phyloP scores from a whole-genome alignment of 1,140 invertebrate species.

The Araneus ventricosus region DNA sequence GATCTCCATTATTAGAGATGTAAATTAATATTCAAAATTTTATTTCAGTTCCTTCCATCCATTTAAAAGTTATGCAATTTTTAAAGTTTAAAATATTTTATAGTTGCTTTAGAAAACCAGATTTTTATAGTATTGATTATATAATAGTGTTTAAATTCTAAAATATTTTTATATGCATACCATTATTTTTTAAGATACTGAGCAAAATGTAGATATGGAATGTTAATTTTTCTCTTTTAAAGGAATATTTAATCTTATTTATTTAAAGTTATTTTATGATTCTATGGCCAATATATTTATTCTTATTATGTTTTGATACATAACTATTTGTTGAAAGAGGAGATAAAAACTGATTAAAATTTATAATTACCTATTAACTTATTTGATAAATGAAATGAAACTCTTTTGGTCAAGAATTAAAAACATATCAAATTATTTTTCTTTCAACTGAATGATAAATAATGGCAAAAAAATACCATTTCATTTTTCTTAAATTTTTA shows the following conservation, averaged over 20 bases:
- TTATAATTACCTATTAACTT: not conserved
- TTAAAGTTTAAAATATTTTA: slow-evolving; percentile 42
- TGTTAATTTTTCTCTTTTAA: not conserved
- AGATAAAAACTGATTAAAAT: too few species aligned
- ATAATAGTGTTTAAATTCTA: slow-evolving; percentile 2
- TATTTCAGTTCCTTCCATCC: slow-evolving; percentile 20
- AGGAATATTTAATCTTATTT: not conserved
- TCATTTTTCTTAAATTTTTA: too few species aligned
- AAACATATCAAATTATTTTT: not conserved
- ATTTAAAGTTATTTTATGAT: not conserved
- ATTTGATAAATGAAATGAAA: not conserved
- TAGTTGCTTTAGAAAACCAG: not conserved
- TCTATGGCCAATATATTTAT: not conserved
- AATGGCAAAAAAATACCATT: too few species aligned
- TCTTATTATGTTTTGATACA: not conserved
- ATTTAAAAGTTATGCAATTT: slow-evolving; percentile 35
- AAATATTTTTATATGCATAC: slow-evolving; percentile 1
- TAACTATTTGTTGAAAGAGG: not conserved
- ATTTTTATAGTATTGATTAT: slow-evolving; percentile 5
- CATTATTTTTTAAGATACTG: slow-evolving; percentile 2
- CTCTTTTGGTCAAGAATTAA: not conserved
- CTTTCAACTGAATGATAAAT: not conserved
- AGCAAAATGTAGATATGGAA: slow-evolving; percentile 19
- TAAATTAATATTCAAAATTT: slow-evolving; percentile 1
- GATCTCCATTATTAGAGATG: slow-evolving; percentile 33